These are phyloP conservation scores for Zapus hudsonius DNA, from an alignment of 2,113 vertebrate genomes.

Conservation along the genomic window DNA sequence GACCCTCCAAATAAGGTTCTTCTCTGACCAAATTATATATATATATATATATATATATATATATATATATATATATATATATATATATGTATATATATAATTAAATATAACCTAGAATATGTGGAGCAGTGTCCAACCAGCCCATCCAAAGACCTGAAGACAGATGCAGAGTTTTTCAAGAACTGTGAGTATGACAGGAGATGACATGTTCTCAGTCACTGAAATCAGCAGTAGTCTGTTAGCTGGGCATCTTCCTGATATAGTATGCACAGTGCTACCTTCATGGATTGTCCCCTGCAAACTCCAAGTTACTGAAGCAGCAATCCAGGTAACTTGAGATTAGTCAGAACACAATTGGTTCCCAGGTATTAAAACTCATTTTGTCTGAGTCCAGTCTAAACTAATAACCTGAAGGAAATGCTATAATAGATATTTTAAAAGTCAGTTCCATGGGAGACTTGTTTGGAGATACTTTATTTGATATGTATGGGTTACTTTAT, in stretches of 20 bases:
- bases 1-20: neutral
- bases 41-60: too few relatives aligned
- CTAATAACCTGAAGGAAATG: neutral
- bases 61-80: too few relatives aligned
- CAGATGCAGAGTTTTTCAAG: neutral
- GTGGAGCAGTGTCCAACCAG: neutral
- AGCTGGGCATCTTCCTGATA: neutral
- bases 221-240: neutral
- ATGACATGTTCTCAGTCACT: neutral
- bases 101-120: too few relatives aligned
- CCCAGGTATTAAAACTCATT: neutral
- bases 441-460: neutral
- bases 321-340: neutral
- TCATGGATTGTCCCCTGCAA: neutral
- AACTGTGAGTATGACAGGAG: neutral
- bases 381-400: neutral
- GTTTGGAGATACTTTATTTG: too few relatives aligned
- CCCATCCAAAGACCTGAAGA: neutral
- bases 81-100: too few relatives aligned
- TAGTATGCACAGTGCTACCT: neutral
- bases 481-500: neutral
- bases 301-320: neutral
- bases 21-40: fast-evolving
- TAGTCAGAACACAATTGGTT: neutral
- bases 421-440: neutral